Percentiles rank a stretch among this genome's conserved stretches.
Conservation (phyloP, 2,797 vertebrate species). For the Parauchenoglanis ngamensis region DNA sequence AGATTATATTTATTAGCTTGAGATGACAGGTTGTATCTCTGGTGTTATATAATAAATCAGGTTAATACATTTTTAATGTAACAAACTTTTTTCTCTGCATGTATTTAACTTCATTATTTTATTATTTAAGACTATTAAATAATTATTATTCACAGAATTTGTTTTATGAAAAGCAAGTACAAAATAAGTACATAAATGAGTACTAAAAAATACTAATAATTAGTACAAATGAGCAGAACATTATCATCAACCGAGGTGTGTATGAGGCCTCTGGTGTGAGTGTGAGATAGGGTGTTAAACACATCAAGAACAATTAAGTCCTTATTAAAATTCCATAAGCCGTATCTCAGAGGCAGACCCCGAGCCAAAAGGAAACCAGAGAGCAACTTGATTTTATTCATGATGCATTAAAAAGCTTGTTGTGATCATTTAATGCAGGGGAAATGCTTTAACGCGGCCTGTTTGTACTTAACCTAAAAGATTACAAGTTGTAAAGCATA, state of each 20-base stretch:
- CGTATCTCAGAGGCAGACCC: not conserved
- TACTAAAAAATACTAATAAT: not conserved
- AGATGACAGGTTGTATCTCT: not conserved
- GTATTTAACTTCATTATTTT: not conserved
- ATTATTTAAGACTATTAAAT: not conserved
- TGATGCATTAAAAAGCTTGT: not conserved
- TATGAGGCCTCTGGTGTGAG: not conserved
- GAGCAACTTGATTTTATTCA: not conserved
- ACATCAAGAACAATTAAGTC: not conserved
- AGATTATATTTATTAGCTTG: not conserved
- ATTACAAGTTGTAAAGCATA: slow-evolving; percentile 1
- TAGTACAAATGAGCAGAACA: no score
- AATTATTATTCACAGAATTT: not conserved
- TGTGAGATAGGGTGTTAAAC: not conserved
- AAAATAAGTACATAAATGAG: not conserved
- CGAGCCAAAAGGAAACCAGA: not conserved
- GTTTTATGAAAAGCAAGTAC: not conserved
- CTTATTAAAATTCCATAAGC: not conserved
- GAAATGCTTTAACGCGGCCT: not conserved
- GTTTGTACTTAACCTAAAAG: not conserved
- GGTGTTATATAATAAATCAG: no score
- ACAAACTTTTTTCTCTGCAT: not conserved
- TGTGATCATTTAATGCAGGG: not conserved
- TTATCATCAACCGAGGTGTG: not conserved
- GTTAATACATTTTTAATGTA: not conserved